Percentiles rank a stretch among this genome's conserved stretches.
Conservation (phyloP, 2,888 invertebrate species). For the Micoletzkya japonica region DNA sequence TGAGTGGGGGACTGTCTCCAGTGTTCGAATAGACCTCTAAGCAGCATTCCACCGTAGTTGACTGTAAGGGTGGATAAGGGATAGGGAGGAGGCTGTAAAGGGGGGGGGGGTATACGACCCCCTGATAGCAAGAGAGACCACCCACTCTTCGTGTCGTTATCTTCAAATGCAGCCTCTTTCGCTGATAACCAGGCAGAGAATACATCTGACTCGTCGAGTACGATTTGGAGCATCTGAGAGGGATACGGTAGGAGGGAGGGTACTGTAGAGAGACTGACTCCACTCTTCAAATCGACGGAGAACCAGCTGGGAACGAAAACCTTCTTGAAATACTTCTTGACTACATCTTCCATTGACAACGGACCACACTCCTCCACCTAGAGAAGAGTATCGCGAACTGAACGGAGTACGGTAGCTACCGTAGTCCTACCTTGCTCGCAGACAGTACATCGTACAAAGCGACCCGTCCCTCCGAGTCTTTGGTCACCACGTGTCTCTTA, state of each 20-base stretch:
- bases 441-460: conserved; percentile 83
- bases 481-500: conserved; percentile 90
- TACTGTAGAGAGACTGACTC: conserved; percentile 78
- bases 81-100: too few species aligned
- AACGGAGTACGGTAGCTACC: neutral
- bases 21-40: conserved; percentile 91
- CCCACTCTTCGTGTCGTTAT: conserved; percentile 73
- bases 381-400: neutral
- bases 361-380: conserved; percentile 17
- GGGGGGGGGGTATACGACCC: neutral
- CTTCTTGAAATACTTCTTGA: conserved; percentile 84
- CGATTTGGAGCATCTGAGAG: conserved; percentile 87
- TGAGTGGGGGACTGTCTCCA: conserved; percentile 72
- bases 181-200: conserved; percentile 98
- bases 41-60: conserved; percentile 88
- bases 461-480: conserved; percentile 87
- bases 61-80: conserved; percentile 69
- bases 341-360: conserved; percentile 78
- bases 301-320: conserved; percentile 99
- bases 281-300: conserved; percentile 95
- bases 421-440: conserved; percentile 36
- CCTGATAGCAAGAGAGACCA: neutral
- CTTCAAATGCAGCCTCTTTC: conserved; percentile 85
- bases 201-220: conserved; percentile 95
- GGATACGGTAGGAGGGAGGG: neutral